These are phyloP conservation scores for Heteromyza rotundicornis DNA, from an alignment of 2,888 invertebrate genomes.

Conservation along the genomic window DNA sequence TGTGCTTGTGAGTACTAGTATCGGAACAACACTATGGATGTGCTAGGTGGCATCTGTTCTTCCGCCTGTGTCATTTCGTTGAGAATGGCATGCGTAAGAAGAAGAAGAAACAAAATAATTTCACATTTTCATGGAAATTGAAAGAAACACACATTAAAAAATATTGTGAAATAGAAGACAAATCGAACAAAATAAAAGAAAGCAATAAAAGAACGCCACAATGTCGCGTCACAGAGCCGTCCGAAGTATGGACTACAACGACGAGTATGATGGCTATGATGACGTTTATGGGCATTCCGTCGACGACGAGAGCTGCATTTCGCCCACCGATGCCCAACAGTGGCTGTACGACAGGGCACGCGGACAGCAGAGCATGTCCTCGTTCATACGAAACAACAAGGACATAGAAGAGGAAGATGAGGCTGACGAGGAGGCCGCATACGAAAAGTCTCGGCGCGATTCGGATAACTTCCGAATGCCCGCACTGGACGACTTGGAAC, in stretches of 20 bases:
- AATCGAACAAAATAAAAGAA: neutral
- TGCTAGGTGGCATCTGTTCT: too few species aligned
- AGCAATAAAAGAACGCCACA: conserved; percentile 37
- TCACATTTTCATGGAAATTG: neutral
- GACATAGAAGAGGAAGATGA: conserved; percentile 72
- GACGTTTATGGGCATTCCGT: conserved; percentile 90
- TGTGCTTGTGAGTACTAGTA: too few species aligned
- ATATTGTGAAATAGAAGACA: too few species aligned
- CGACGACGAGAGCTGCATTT: conserved; percentile 90
- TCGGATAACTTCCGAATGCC: conserved; percentile 64
- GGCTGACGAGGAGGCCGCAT: conserved; percentile 63
- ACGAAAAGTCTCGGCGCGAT: conserved; percentile 59
- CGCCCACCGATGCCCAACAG: conserved; percentile 83
- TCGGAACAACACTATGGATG: too few species aligned
- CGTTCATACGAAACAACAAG: conserved; percentile 73
- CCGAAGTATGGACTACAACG: conserved; percentile 82
- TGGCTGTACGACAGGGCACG: conserved; percentile 85
- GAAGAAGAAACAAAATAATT: too few species aligned
- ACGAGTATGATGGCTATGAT: conserved; percentile 84
- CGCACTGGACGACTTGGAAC: conserved; percentile 70
- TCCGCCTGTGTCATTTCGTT: too few species aligned
- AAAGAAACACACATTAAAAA: neutral
- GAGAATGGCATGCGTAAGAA: too few species aligned
- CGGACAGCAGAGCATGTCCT: conserved; percentile 75
- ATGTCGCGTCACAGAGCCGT: conserved; percentile 91